Percentiles rank a stretch among this genome's conserved stretches.
These are phyloP conservation scores for Drosophila nigritarsus DNA, from an alignment of 2,888 invertebrate genomes.

Conservation along the genomic window DNA sequence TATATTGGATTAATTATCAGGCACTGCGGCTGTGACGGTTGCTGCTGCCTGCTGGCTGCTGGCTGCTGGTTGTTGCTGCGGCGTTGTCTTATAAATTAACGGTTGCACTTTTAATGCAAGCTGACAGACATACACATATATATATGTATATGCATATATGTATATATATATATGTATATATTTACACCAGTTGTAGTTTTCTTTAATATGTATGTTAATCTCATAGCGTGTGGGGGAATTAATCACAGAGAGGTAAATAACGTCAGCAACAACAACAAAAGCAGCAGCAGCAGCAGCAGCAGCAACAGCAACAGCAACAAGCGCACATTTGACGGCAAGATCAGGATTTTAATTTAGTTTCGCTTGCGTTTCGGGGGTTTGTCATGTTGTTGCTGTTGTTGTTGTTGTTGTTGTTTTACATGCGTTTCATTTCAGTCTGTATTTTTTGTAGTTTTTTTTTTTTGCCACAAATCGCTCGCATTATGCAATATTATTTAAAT, in stretches of 20 bases:
- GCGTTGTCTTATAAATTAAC: slow-evolving; percentile 75
- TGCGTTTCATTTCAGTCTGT: slow-evolving; percentile 52
- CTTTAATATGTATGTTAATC: slow-evolving; percentile 62
- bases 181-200: slow-evolving; percentile 16
- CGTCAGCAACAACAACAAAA: slow-evolving; percentile 19
- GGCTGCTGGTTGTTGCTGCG: slow-evolving; percentile 29
- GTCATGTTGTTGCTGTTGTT: slow-evolving; percentile 27
- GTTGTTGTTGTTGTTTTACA: slow-evolving; percentile 54
- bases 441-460: slow-evolving; percentile 61
- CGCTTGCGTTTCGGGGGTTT: slow-evolving; percentile 38
- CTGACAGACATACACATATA: slow-evolving; percentile 54
- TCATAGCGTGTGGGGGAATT: slow-evolving; percentile 62
- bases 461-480: slow-evolving; percentile 56
- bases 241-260: slow-evolving; percentile 51
- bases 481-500: slow-evolving; percentile 71
- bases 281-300: slow-evolving; percentile 7
- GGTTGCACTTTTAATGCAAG: slow-evolving; percentile 71
- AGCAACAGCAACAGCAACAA: slow-evolving; percentile 22
- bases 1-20: slow-evolving; percentile 72
- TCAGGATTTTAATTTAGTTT: slow-evolving; percentile 73
- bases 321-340: slow-evolving; percentile 72
- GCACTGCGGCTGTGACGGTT: slow-evolving; percentile 51
- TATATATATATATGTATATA: slow-evolving; percentile 10
- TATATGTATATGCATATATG: slow-evolving; percentile 1
- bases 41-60: slow-evolving; percentile 27